phyloP scores from a whole-genome alignment of 2,888 invertebrate species.

The Trichopria drosophilae region DNA sequence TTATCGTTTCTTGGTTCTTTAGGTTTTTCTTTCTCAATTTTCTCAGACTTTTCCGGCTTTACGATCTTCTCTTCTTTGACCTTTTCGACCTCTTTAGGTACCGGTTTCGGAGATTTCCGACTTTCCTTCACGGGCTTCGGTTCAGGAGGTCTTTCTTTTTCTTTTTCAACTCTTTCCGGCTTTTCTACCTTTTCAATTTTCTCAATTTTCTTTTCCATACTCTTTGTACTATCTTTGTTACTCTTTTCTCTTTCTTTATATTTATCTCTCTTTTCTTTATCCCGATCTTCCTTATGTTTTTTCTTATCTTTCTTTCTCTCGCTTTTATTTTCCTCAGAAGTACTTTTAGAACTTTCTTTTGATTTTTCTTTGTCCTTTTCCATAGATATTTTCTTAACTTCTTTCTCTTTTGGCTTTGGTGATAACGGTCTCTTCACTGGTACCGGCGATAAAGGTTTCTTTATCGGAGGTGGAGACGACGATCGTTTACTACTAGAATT shows the following conservation, averaged over 20 bases:
- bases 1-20: slow-evolving; percentile 52
- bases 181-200: slow-evolving; percentile 69
- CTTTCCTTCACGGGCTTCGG: slow-evolving; percentile 56
- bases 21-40: slow-evolving; percentile 50
- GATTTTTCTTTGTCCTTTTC: slow-evolving; percentile 55
- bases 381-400: slow-evolving; percentile 48
- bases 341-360: slow-evolving; percentile 57
- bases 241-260: slow-evolving; percentile 59
- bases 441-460: slow-evolving; percentile 53
- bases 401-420: slow-evolving; percentile 51
- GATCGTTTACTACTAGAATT: slow-evolving; percentile 50
- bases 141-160: slow-evolving; percentile 62
- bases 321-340: slow-evolving; percentile 61
- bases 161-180: slow-evolving; percentile 61
- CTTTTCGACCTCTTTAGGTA: slow-evolving; percentile 50
- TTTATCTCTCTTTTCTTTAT: slow-evolving; percentile 64
- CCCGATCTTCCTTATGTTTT: slow-evolving; percentile 62
- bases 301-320: slow-evolving; percentile 60
- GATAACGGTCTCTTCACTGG: slow-evolving; percentile 42
- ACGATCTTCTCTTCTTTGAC: slow-evolving; percentile 47
- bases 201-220: slow-evolving; percentile 64
- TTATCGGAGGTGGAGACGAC: slow-evolving; percentile 47
- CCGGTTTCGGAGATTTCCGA: slow-evolving; percentile 49
- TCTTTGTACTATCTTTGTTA: slow-evolving; percentile 56
- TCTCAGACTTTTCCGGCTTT: slow-evolving; percentile 49